These are phyloP conservation scores for Hippoglossus stenolepis DNA, from an alignment of 2,113 vertebrate genomes.

Conservation along the genomic window DNA sequence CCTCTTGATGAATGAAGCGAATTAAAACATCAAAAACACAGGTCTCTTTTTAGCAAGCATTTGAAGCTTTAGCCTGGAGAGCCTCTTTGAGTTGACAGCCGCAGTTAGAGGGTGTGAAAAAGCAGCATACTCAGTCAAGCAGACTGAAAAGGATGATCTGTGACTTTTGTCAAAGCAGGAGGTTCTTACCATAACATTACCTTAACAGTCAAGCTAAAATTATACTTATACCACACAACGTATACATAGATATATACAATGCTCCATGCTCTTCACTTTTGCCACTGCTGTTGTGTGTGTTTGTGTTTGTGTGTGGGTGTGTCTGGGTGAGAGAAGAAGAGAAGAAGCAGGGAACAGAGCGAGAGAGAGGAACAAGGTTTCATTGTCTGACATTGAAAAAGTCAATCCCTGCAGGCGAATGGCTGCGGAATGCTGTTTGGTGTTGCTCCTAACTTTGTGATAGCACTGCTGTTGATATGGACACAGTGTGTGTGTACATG, in stretches of 20 bases:
- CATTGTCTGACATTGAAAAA: constrained; percentile 59
- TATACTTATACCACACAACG: not conserved
- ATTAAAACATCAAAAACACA: not conserved
- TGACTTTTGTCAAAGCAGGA: not conserved
- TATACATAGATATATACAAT: no score
- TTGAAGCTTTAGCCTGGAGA: not conserved
- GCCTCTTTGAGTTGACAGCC: not conserved
- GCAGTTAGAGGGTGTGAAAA: not conserved
- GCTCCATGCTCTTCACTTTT: not conserved
- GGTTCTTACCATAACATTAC: not conserved
- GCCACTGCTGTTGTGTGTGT: not conserved
- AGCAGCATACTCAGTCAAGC: not conserved
- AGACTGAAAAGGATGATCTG: not conserved
- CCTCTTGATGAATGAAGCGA: not conserved
- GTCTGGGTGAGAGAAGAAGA: not conserved
- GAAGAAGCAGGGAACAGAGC: not conserved
- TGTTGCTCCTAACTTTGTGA: constrained; percentile 29
- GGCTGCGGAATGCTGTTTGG: constrained; percentile 65
- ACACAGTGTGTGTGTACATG: not conserved
- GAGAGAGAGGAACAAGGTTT: constrained; percentile 55
- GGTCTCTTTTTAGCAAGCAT: not conserved
- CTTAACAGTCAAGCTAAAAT: not conserved
- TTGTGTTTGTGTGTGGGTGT: not conserved
- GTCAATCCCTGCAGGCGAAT: constrained; percentile 55
- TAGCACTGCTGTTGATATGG: constrained; percentile 1